Conservation (phyloP, 2,113 vertebrate species). For the Columbina picui region DNA sequence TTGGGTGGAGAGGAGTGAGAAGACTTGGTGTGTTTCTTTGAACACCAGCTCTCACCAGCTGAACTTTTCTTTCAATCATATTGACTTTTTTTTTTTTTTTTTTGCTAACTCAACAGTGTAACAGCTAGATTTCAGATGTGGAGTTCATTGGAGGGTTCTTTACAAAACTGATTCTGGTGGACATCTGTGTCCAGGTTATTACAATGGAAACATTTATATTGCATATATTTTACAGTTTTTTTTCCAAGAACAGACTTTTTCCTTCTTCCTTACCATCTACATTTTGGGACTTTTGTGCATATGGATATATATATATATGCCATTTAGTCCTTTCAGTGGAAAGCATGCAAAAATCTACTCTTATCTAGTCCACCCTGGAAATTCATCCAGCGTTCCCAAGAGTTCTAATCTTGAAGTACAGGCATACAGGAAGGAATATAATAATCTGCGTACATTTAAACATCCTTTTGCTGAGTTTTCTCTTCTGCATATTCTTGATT, state of each 20-base stretch:
- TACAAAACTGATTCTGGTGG: not conserved
- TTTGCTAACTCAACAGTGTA: not conserved
- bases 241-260: not conserved
- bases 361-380: not conserved
- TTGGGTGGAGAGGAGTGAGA: not conserved
- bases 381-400: not conserved
- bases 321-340: not conserved
- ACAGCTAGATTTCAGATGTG: not conserved
- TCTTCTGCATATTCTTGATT: slow-evolving; percentile 12
- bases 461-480: slow-evolving; percentile 33
- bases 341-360: not conserved
- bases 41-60: not conserved
- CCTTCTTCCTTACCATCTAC: not conserved
- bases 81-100: not conserved
- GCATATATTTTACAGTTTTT: not conserved
- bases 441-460: not conserved
- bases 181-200: not conserved
- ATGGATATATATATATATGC: rapidly evolving
- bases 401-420: not conserved
- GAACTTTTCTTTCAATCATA: not conserved
- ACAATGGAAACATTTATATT: not conserved
- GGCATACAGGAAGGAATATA: not conserved
- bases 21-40: not conserved
- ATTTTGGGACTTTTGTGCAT: not conserved
- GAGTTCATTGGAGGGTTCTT: not conserved